These are phyloP conservation scores for Brachionus asplanchnoidis DNA, from an alignment of 1,140 invertebrate species.

Conservation along the genomic window DNA sequence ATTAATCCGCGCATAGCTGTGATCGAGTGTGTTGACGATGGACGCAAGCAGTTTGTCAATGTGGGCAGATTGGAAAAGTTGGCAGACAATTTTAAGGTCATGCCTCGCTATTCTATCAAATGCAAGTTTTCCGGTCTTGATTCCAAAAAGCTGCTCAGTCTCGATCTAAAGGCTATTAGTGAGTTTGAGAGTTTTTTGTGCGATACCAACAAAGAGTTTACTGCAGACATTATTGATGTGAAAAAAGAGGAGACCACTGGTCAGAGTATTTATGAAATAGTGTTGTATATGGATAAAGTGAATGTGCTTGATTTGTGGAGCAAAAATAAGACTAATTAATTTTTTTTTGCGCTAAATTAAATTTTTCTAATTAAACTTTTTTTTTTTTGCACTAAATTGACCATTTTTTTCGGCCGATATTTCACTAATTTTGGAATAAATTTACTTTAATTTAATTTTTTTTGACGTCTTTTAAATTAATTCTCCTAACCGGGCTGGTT, in stretches of 20 bases:
- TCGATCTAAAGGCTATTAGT: neutral
- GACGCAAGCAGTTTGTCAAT: neutral
- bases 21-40: conserved; percentile 27
- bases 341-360: neutral
- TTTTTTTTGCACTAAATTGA: neutral
- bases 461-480: too few relatives aligned
- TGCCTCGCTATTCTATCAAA: conserved; percentile 12
- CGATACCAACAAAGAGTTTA: neutral
- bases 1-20: neutral
- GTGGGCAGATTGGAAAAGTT: conserved; percentile 1
- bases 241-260: neutral
- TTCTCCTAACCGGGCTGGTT: too few relatives aligned
- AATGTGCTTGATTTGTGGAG: conserved; percentile 9
- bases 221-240: neutral
- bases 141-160: neutral
- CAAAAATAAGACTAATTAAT: neutral
- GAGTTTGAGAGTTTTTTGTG: conserved; percentile 8
- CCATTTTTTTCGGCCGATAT: too few relatives aligned
- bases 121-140: neutral
- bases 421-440: too few relatives aligned
- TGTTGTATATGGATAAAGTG: neutral
- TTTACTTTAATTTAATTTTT: too few relatives aligned
- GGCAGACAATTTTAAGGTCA: conserved; percentile 7
- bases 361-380: neutral
- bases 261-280: neutral